Evolutionary conservation across 2,888 invertebrate genomes (phyloP), one percentile per base, ranked within the genome.

Genomic region (Lobophora halterata): DNA sequence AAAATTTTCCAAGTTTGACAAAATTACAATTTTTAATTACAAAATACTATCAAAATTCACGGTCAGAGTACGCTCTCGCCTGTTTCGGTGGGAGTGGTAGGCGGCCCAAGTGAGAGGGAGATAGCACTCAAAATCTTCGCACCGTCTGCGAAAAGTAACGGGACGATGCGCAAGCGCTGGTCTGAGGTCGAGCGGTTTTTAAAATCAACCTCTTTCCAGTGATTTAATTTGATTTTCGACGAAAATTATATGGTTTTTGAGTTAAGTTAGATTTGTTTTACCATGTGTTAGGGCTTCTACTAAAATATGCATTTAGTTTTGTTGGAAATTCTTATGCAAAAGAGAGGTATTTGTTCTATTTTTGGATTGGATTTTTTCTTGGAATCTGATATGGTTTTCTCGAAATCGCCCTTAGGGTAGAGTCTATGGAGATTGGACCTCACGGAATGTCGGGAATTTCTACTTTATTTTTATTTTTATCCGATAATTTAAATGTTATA

Each of bases 11-110:
- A n/a, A n/a, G n/a, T n/a, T n/a, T n/a, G n/a, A n/a, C n/a, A n/a
- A n/a, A n/a, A n/a, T n/a, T n/a, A n/a, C n/a, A n/a, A n/a, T n/a
- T n/a, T n/a, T n/a, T n/a, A n/a, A n/a, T n/a, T n/a, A n/a, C n/a
- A n/a, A n/a, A n/a, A n/a, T n/a, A 79, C 74, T 79, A 81, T 76
- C 81, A 82, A 81, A 66, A 70, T 49, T 45, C 33, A 49, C 33
- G 34, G 54, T 62, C 67, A 57, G 26, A 26, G 61, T 70, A 57
- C 26, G 44, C 54, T 46, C 66, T 57, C 67, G 71, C 63, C 62
- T 58, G 64, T 64, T 62, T 58, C 60, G 63, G 71, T 75, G 73
- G 75, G 69, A 71, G 74, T 65, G 64, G 79, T 78, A 75, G 82
- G 81, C 79, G 80, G 69, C 55, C 58, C 61, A 65, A 57, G 71